These are phyloP conservation scores for Dendroctonus valens DNA, from an alignment of 1,140 invertebrate genomes.

Conservation along the genomic window DNA sequence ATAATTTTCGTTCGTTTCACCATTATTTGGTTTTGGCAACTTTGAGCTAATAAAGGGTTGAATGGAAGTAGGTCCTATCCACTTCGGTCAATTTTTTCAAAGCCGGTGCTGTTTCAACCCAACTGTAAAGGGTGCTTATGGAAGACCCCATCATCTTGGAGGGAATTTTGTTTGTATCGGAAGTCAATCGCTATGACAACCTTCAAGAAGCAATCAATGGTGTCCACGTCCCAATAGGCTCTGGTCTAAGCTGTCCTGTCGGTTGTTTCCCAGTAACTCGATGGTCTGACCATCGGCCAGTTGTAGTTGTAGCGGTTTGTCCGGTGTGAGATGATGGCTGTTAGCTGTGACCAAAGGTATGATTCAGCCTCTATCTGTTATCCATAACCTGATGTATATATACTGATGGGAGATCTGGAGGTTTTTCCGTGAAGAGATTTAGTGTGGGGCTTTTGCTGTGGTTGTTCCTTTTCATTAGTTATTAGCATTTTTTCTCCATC, in stretches of 20 bases:
- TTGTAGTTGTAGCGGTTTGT: slow-evolving; percentile 40
- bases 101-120: too few relatives aligned
- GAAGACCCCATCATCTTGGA: slow-evolving; percentile 14
- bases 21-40: too few relatives aligned
- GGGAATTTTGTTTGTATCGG: slow-evolving; percentile 44
- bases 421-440: too few relatives aligned
- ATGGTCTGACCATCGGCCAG: slow-evolving; percentile 46
- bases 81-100: too few relatives aligned
- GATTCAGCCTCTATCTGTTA: background rate
- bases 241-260: slow-evolving; percentile 38
- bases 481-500: too few relatives aligned
- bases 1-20: too few relatives aligned
- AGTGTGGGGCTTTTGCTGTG: too few relatives aligned
- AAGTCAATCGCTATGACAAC: slow-evolving; percentile 45
- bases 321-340: slow-evolving; percentile 32
- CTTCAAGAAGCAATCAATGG: slow-evolving; percentile 45
- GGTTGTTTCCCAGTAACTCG: slow-evolving; percentile 43
- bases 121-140: background rate
- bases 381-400: too few relatives aligned
- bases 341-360: background rate
- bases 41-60: too few relatives aligned
- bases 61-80: too few relatives aligned
- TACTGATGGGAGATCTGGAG: too few relatives aligned
- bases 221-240: slow-evolving; percentile 43
- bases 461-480: too few relatives aligned